These are phyloP conservation scores for Psammodynastes pulverulentus DNA, from an alignment of 2,113 vertebrate species.

Conservation along the genomic window DNA sequence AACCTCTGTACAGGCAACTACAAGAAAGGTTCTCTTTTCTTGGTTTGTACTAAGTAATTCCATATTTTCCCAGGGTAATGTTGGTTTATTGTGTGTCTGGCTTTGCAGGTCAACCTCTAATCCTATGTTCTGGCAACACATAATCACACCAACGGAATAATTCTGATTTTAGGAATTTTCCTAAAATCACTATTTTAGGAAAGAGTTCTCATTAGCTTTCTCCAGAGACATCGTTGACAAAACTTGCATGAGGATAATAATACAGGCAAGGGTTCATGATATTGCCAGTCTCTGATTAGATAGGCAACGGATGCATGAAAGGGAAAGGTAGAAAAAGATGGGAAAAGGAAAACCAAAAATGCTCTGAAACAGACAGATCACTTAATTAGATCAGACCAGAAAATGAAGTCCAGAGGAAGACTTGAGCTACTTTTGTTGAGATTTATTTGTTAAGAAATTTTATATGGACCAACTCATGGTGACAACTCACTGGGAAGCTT, in stretches of 20 bases:
- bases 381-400: neutral
- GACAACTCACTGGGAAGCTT: neutral
- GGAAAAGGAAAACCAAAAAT: neutral
- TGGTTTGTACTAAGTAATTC: neutral
- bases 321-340: neutral
- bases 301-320: neutral
- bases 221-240: neutral
- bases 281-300: neutral
- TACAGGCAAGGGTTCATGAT: neutral
- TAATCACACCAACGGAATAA: neutral
- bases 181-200: neutral
- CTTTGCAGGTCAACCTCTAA: neutral
- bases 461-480: neutral
- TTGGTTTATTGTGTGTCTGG: neutral
- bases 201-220: neutral
- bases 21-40: neutral
- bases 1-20: neutral
- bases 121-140: neutral
- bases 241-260: neutral
- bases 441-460: neutral
- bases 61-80: neutral
- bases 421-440: neutral
- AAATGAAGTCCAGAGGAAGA: neutral
- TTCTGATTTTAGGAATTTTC: too few species aligned
- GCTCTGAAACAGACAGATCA: neutral